Conservation (phyloP, 2,888 invertebrate species). For the Harpagoxenus sublaevis region DNA sequence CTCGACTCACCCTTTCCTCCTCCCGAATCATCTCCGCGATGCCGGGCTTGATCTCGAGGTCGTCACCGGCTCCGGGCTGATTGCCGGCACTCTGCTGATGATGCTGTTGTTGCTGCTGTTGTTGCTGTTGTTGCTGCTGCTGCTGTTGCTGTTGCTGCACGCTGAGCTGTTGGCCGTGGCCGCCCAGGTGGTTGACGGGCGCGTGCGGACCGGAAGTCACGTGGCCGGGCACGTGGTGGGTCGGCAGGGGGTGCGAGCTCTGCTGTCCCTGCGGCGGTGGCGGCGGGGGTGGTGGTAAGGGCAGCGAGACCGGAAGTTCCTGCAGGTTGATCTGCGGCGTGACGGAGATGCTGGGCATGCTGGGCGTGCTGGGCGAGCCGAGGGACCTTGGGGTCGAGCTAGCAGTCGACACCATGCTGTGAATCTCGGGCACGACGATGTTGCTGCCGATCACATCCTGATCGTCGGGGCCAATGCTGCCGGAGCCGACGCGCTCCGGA, state of each 20-base stretch:
- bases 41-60: constrained; percentile 97
- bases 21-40: constrained; percentile 98
- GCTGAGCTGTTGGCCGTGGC: constrained; percentile 80
- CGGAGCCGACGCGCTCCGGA: constrained; percentile 84
- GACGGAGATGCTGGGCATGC: constrained; percentile 82
- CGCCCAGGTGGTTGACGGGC: constrained; percentile 82
- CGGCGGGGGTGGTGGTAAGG: constrained; percentile 80
- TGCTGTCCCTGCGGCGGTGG: constrained; percentile 84
- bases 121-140: constrained; percentile 79
- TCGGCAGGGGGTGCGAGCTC: constrained; percentile 85
- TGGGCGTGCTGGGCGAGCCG: constrained; percentile 82
- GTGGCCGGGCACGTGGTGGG: constrained; percentile 85
- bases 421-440: constrained; percentile 79
- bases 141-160: constrained; percentile 79
- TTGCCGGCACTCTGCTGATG: constrained; percentile 74
- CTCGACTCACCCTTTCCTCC: constrained; percentile 96
- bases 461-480: constrained; percentile 78
- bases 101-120: constrained; percentile 78
- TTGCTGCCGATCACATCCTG: constrained; percentile 76
- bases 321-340: constrained; percentile 85
- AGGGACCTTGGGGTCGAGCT: constrained; percentile 83
- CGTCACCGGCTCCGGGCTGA: constrained; percentile 87
- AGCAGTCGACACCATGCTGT: constrained; percentile 73
- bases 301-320: constrained; percentile 84
- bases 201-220: constrained; percentile 83